Base-by-base conservation (phyloP, 2,888 invertebrate genomes). In the Erpobdella octoculata region DNA sequence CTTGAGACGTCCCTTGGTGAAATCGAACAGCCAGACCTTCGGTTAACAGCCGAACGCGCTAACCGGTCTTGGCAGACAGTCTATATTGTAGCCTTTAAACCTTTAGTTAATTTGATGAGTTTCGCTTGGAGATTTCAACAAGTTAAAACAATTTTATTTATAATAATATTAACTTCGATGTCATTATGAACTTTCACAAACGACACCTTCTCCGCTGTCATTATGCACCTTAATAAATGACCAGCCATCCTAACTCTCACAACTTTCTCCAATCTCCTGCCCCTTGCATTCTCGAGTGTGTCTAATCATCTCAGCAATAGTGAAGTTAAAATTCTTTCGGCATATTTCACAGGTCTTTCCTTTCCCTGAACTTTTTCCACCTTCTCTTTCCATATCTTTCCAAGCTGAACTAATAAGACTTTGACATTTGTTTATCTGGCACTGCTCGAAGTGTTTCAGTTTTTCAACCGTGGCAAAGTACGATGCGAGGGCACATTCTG, bases 401-500 rank as follows among this genome's bases (percentile, higher is more conserved):
- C 53, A 25, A 25, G 53, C 21, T 25, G 53, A 53, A 28, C 53
- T 28, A 53, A 53, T 53, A 21, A 12, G 21, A 53, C 21, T 25
- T 25, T 25, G 53, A 28, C 21, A 53, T 28, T 35, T 25, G 35
- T 65, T 21, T 37, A 35, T 21, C 12, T 38, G 18, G 8, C 65
- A 37, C 6, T 31, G n/a, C 21, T 38, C 65, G 38, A 18, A 21
- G 38, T 38, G 65, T 9, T 37, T n/a, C 21, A 65, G 38, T n/a
- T 35, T 31, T 35, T 62, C 62, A 28, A 31, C 62, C n/a, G 35
- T 35, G 21, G n/a, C 33, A n/a, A 67, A 62, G 36, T 53, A 35
- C 31, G 89, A 83, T n/a, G 85, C 82, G 25, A 87, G 78, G 12
- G 87, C 84, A 81, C 94, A 94, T 70, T 86, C 85, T 0, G 87